These are phyloP conservation scores for Melanotus villosus DNA, from an alignment of 2,888 invertebrate genomes.

Conservation along the genomic window DNA sequence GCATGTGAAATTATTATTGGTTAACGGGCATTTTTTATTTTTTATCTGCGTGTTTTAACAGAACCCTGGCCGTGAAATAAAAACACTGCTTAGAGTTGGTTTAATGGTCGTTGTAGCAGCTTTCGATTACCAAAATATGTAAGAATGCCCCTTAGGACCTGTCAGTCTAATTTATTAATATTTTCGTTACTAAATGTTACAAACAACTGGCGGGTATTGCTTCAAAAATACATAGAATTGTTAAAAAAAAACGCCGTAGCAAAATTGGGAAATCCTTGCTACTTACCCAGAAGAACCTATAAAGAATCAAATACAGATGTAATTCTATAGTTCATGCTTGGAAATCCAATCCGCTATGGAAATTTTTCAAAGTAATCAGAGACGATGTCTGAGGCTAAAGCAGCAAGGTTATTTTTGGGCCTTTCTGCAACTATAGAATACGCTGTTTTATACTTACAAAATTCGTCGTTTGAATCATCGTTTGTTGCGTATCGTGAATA, in stretches of 20 bases:
- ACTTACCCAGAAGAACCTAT: too few species aligned
- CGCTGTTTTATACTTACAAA: too few species aligned
- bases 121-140: conserved; percentile 4
- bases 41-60: conserved; percentile 6
- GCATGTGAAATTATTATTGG: conserved; percentile 34
- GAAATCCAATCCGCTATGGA: background rate
- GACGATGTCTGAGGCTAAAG: too few species aligned
- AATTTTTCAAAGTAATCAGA: background rate
- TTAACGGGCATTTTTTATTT: conserved; percentile 17
- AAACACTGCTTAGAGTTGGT: background rate
- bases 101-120: conserved; percentile 1
- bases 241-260: too few species aligned
- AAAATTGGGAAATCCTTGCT: too few species aligned
- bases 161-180: background rate
- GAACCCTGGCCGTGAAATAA: background rate
- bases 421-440: too few species aligned
- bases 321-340: background rate
- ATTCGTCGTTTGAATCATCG: too few species aligned
- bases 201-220: background rate
- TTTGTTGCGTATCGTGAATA: too few species aligned
- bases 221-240: too few species aligned
- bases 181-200: background rate
- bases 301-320: too few species aligned
- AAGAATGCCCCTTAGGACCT: background rate
- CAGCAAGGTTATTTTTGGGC: too few species aligned